Base-by-base conservation (phyloP, 2,888 invertebrate species). In the Aplocera efformata region DNA sequence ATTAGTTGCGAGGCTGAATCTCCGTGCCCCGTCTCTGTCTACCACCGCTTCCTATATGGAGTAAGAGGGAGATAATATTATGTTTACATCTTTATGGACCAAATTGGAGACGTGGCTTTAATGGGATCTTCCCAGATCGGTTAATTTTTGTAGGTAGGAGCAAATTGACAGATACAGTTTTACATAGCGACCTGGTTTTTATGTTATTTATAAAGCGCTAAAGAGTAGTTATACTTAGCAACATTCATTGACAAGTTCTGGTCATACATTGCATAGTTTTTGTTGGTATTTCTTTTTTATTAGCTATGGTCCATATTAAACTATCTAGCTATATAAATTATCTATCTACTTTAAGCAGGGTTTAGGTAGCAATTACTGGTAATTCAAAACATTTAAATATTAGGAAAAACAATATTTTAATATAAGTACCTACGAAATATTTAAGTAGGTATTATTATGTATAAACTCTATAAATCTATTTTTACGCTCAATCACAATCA, bases 71-170 rank as follows among this genome's bases (percentile, higher is more conserved):
- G 81, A 81, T 60, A 57, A 67, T 56, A 59, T 41, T 56, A 68
- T 69, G 75, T 83, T 81, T 70, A 72, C 75, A 70, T 80, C 72
- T 68, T 56, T 66, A 72, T 79, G 82, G 83, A 78, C 79, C 81
- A 65, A 67, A 72, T 41, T 37, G 43, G 71, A 83, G 84, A 77
- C 80, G 83, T 72, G 83, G 85, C 82, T 70, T 61, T 77, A 70
- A 59, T 75, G 60, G 86, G 75, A 70, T 79, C 83, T 79, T 81
- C 84, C 86, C 85, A 81, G 74, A 72, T 71, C 72, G 60, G 71
- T 67, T 72, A 78, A 79, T 82, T 82, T 85, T 77, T 63, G 79
- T 81, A 72, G 74, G 80, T 79, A 81, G 79, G 81, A 79, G 79
- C 72, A 79, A 80, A 80, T 77, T 68, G 68, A 73, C 63, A 59